Percentiles rank a stretch among this genome's conserved stretches.
phyloP scores from a whole-genome alignment of 1,140 invertebrate species.

The Marisa cornuarietis region DNA sequence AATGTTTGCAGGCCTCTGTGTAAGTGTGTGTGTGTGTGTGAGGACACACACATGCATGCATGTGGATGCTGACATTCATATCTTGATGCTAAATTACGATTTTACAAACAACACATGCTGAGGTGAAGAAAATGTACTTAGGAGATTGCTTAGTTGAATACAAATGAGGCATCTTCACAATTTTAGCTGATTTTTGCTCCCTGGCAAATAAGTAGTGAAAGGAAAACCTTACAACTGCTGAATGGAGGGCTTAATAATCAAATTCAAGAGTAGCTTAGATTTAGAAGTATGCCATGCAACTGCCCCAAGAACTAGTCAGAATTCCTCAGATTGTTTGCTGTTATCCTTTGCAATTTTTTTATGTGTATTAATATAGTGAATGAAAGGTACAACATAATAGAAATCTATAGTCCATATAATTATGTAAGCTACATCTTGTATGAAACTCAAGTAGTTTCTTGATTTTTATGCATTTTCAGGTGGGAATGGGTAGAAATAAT shows the following conservation, averaged over 20 bases:
- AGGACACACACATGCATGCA: background rate
- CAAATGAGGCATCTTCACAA: too few relatives aligned
- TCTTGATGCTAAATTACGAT: background rate
- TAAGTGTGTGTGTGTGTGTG: background rate
- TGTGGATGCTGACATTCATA: background rate
- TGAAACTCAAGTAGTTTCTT: background rate
- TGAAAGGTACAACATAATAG: slow-evolving; percentile 1
- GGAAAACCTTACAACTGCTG: too few relatives aligned
- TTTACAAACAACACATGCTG: background rate
- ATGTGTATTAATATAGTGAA: background rate
- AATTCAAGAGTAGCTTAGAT: too few relatives aligned
- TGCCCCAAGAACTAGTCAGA: too few relatives aligned
- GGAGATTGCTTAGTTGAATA: too few relatives aligned
- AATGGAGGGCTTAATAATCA: too few relatives aligned
- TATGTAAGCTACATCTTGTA: background rate
- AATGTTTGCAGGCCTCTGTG: background rate
- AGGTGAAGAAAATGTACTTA: too few relatives aligned
- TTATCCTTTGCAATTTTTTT: background rate
- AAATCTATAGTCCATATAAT: background rate
- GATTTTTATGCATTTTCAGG: slow-evolving; percentile 70
- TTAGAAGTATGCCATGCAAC: too few relatives aligned
- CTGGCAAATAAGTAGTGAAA: too few relatives aligned
- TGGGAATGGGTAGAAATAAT: slow-evolving; percentile 99
- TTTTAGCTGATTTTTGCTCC: too few relatives aligned
- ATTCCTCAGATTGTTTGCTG: background rate